A percentile compares a stretch with the other conserved stretches of the same genome.
Evolutionary conservation across 1,140 invertebrate species (phyloP).

Genomic region (Phocides pigmalion): DNA sequence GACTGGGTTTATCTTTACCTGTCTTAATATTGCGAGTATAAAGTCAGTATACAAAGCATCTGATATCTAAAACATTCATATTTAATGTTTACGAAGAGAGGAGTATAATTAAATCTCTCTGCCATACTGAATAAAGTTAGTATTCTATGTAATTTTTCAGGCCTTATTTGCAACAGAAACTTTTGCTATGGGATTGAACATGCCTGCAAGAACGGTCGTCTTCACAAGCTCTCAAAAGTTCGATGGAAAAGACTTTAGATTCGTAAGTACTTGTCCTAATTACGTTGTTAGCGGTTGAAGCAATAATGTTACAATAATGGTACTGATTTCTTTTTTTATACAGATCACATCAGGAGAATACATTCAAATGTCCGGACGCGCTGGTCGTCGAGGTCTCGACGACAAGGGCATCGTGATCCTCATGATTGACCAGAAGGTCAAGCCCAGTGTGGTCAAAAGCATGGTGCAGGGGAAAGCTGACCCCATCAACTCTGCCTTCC

Average conservation of each 20-base stretch:
- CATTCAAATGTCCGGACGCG: conserved; percentile 99
- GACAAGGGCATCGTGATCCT: conserved; percentile 99
- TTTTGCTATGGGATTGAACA: conserved; percentile 99
- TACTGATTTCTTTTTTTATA: not conserved
- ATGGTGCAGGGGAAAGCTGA: conserved; percentile 97
- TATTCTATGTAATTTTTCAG: conserved; percentile 55
- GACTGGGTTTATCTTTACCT: too few species aligned
- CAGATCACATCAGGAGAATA: conserved; percentile 98
- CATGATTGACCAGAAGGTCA: conserved; percentile 99
- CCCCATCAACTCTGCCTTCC: conserved; percentile 99
- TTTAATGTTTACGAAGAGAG: too few species aligned
- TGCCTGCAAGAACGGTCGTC: conserved; percentile 99
- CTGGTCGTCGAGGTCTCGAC: conserved; percentile 98
- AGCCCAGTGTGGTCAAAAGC: conserved; percentile 91
- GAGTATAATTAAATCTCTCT: too few species aligned
- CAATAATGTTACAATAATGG: too few species aligned
- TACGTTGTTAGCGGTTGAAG: too few species aligned
- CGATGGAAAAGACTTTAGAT: conserved; percentile 98
- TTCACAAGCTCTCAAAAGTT: conserved; percentile 98
- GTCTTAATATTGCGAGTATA: too few species aligned
- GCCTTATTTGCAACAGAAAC: conserved; percentile 99
- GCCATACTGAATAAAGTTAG: too few species aligned
- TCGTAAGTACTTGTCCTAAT: too few species aligned
- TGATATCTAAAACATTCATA: too few species aligned
- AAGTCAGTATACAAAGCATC: too few species aligned